Base-by-base conservation (phyloP, 2,888 invertebrate species). In the Agonopterix heracliana region DNA sequence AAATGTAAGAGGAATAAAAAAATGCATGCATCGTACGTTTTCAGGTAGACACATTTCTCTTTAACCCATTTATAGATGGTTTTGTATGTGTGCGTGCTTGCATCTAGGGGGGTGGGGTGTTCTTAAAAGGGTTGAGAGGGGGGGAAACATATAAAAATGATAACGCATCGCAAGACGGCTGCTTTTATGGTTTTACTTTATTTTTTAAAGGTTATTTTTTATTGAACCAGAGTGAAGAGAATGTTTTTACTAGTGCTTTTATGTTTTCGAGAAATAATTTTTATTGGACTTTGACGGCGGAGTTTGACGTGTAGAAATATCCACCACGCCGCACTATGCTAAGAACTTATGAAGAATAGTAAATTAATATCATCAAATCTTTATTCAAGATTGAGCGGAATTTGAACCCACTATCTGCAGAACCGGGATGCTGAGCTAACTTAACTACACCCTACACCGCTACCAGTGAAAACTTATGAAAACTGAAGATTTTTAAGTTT, bases 21-120 rank as follows among this genome's bases (percentile, higher is more conserved):
- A 84, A 79, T 76, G 74, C 74, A 73, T 81, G 81, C 86, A 84
- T 85, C 87, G 86, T 87, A 86, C 79, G 81, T 86, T 86, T 84
- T 84, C 88, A 88, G 87, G 88, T 88, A 88, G 88, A 88, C 87
- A 88, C 88, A 88, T 87, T 86, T 87, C 85, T 87, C 86, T 86
- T 84, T 87, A 88, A 88, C 87, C 86, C 82, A 86, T 87, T 87
- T 87, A 87, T 86, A 82, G 78, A 67, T 61, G 71, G 66, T 72
- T 67, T 69, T 65, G 64, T 71, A 71, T 79, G 78, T 74, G 83
- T 78, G 81, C 66, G 76, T 64, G 70, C 65, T 62, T 69, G 71
- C 81, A 82, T 74, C 74, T 64, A 54, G 67, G 55, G 71, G 68
- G 76, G 63, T 41, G 59, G 63, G 63, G 68, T 75, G 64, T 51